phyloP scores from a whole-genome alignment of 2,888 invertebrate genomes.

The Erebia palarica region DNA sequence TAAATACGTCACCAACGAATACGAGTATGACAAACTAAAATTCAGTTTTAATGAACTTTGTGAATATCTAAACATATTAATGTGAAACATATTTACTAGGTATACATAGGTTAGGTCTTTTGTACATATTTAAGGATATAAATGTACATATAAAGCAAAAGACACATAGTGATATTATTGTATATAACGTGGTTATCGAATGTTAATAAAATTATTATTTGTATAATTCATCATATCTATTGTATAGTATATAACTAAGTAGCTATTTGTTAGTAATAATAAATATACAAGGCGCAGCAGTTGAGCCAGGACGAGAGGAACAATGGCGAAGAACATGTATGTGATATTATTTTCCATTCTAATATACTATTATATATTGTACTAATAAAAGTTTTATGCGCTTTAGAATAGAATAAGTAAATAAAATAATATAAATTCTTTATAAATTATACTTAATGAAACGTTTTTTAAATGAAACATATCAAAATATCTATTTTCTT shows the following conservation, averaged over 20 bases:
- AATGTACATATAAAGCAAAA: conserved; percentile 55
- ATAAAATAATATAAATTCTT: background rate
- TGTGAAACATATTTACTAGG: conserved; percentile 1
- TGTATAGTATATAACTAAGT: conserved; percentile 7
- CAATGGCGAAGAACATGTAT: conserved; percentile 31
- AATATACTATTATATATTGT: background rate
- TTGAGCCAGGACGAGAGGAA: conserved; percentile 69
- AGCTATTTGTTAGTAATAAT: background rate
- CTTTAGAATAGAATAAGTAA: conserved; percentile 8
- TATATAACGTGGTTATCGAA: conserved; percentile 53
- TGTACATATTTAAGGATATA: conserved; percentile 51
- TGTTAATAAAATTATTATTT: conserved; percentile 38
- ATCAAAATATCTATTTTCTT: conserved; percentile 3
- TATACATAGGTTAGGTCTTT: background rate
- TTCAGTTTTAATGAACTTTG: background rate
- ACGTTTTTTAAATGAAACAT: background rate
- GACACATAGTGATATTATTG: conserved; percentile 74
- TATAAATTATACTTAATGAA: background rate
- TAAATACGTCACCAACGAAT: conserved; percentile 2
- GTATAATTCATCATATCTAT: conserved; percentile 3
- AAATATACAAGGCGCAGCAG: conserved; percentile 56
- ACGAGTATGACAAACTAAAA: background rate
- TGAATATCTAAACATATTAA: conserved; percentile 20
- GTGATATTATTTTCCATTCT: conserved; percentile 13
- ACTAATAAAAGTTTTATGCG: background rate